Evolutionary conservation across 1,140 invertebrate genomes (phyloP), one percentile per base, ranked within the genome.

Genomic region (Listronotus oregonensis): DNA sequence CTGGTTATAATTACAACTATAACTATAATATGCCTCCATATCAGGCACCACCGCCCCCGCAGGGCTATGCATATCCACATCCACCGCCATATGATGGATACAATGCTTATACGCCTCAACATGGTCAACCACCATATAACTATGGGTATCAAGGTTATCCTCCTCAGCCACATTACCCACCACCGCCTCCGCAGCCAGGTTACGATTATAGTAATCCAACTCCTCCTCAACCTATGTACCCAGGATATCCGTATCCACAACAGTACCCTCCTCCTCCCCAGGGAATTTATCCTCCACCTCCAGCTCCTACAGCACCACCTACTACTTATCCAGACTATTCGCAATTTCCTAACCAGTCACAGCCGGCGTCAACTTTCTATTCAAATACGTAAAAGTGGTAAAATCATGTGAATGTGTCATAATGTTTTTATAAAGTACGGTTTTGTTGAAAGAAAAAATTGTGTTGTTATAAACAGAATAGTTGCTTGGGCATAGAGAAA

Each of bases 251-350:
- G 15, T 84, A 83, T 68, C 80, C 80, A n/a, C 81, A 76, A 21
- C 81, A 82, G 12, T 83, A 84, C 72, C 80, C 78, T n/a, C 81
- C 82, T 32, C 80, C 80, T 10, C 72, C 70, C 3, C 76, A 76
- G 63, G 66, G 58, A 12, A 70, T 71, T 21, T 76, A 76, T 47
- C 66, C 71, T 8, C 70, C 71, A 8, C 70, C 75, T 7, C 62
- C 74, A 5, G 52, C 68, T 17, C 32, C 64, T 9, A 50, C 52
- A 2, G 47, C 59, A 7, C 51, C 61, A 10, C 49, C 70, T 34
- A 54, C 70, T 11, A 40, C 43, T 6, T 75, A 71, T 54, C 59
- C 65, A 3, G 72, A 76, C 14, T 76, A 76, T 64, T 66, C 73
- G 21, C 74, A 76, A 40, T 64, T 71, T 47, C 42, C 59, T 4